Evolutionary conservation across 2,797 vertebrate genomes (phyloP).

Genomic region (Craterocephalus amniculus): DNA sequence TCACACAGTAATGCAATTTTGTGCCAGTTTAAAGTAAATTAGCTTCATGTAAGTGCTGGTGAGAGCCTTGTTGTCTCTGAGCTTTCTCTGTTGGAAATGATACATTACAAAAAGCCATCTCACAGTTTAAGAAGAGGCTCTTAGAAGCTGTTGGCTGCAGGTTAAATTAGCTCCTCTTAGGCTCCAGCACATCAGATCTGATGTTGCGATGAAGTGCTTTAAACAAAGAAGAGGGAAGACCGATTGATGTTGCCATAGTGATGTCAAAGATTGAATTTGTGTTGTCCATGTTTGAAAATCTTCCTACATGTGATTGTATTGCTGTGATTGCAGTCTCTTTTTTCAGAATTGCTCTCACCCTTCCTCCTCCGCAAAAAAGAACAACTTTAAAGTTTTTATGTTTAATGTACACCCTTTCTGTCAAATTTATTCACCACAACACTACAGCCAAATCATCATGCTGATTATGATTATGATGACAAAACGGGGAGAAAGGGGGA

Average conservation of each 20-base stretch:
- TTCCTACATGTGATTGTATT: not conserved
- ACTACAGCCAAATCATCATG: too few species aligned
- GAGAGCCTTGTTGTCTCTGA: conserved; percentile 8
- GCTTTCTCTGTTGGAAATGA: conserved; percentile 14
- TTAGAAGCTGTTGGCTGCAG: conserved; percentile 46
- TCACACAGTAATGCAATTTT: not conserved
- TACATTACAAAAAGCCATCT: conserved; percentile 28
- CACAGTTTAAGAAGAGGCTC: conserved; percentile 47
- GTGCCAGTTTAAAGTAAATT: not conserved
- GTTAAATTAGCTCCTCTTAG: conserved; percentile 43
- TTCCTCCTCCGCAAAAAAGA: too few species aligned
- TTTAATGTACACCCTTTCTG: too few species aligned
- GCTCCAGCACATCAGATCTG: conserved; percentile 49
- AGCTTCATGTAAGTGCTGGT: not conserved
- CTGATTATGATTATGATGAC: too few species aligned
- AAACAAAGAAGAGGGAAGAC: conserved; percentile 26
- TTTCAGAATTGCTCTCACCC: too few species aligned
- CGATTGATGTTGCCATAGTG: conserved; percentile 51
- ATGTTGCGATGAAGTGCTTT: conserved; percentile 41
- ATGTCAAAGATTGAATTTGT: conserved; percentile 31
- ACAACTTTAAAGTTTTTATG: too few species aligned
- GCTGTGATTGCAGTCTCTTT: not conserved
- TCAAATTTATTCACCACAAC: too few species aligned
- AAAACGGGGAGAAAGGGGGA: too few species aligned
- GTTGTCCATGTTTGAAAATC: not conserved